Percentiles rank a stretch among this genome's conserved stretches.
Evolutionary conservation across 2,888 invertebrate genomes (phyloP).

Genomic region (Sphinx pinastri): DNA sequence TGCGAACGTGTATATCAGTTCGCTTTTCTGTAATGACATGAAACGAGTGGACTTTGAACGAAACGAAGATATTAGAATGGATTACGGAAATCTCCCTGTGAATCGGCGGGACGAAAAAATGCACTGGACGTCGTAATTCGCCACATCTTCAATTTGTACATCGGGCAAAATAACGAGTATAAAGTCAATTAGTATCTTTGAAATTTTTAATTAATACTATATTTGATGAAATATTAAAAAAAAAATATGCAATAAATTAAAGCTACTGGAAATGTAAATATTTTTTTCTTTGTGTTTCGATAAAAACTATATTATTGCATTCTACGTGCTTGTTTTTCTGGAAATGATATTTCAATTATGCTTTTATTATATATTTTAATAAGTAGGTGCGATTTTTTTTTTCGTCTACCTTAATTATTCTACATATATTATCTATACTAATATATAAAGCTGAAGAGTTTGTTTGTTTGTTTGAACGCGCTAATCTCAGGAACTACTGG

Average conservation of each 20-base stretch:
- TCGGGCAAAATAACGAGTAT: background rate
- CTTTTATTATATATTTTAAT: too few relatives aligned
- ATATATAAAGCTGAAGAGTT: too few relatives aligned
- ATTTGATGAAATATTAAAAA: background rate
- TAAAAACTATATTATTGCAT: background rate
- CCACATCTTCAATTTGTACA: conserved; percentile 32
- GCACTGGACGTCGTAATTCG: conserved; percentile 42
- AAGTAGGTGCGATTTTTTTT: too few relatives aligned
- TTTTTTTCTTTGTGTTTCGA: background rate
- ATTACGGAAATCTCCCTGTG: conserved; percentile 64
- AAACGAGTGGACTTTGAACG: conserved; percentile 75
- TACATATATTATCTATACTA: too few relatives aligned
- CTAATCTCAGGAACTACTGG: too few relatives aligned
- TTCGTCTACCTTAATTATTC: too few relatives aligned
- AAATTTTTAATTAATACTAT: conserved; percentile 4
- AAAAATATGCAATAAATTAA: background rate
- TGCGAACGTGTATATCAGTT: conserved; percentile 66
- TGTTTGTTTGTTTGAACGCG: too few relatives aligned
- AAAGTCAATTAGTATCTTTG: background rate
- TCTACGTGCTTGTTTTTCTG: background rate
- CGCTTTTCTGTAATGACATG: conserved; percentile 73
- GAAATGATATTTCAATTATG: too few relatives aligned
- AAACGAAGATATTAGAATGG: conserved; percentile 69
- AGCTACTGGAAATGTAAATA: background rate
- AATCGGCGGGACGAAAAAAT: conserved; percentile 53